These are phyloP conservation scores for Drosophila subpulchrella DNA, from an alignment of 1,140 invertebrate species.

Conservation along the genomic window DNA sequence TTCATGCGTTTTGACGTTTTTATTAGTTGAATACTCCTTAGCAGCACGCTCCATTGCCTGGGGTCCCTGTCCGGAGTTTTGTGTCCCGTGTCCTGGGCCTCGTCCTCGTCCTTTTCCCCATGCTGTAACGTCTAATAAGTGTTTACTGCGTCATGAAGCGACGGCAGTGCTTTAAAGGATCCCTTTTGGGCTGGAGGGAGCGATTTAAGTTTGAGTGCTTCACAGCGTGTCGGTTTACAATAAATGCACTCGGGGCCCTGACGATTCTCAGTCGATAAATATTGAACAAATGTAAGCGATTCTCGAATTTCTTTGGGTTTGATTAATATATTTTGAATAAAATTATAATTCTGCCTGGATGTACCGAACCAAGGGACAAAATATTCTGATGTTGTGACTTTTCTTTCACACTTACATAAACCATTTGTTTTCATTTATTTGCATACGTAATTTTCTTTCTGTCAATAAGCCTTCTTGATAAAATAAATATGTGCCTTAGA, in stretches of 20 bases:
- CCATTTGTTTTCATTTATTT: too few relatives aligned
- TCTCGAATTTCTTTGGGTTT: constrained; percentile 17
- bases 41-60: constrained; percentile 77
- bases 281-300: constrained; percentile 52
- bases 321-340: neutral
- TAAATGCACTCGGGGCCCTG: constrained; percentile 37
- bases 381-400: too few relatives aligned
- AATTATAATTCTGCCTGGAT: neutral
- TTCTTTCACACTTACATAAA: too few relatives aligned
- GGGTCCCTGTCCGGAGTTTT: constrained; percentile 13
- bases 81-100: constrained; percentile 6
- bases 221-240: constrained; percentile 45
- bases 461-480: too few relatives aligned
- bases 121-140: constrained; percentile 75
- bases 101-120: neutral
- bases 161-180: constrained; percentile 66
- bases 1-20: constrained; percentile 82
- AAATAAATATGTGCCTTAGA: neutral
- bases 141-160: constrained; percentile 67
- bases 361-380: neutral
- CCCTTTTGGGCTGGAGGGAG: constrained; percentile 17
- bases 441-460: too few relatives aligned
- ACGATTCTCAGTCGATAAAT: constrained; percentile 60
- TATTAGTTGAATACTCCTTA: constrained; percentile 81
- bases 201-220: constrained; percentile 23